Percentiles rank a stretch among this genome's conserved stretches.
These are phyloP conservation scores for Procambarus clarkii DNA, from an alignment of 1,140 invertebrate species.

Conservation along the genomic window DNA sequence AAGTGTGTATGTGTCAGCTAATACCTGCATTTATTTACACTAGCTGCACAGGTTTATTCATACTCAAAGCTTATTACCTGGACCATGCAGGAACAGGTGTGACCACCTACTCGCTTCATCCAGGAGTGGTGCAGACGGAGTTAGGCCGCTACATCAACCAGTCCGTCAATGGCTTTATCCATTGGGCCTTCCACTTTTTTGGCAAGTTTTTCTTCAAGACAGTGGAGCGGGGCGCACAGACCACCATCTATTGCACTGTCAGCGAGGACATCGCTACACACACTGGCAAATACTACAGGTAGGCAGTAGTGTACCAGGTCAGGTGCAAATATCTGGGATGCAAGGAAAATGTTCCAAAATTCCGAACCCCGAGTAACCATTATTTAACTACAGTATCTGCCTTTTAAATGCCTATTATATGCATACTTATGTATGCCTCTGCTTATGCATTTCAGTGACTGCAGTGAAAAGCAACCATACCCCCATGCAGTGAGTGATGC, in stretches of 20 bases:
- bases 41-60: too few species aligned
- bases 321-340: not conserved
- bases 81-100: conserved; percentile 76
- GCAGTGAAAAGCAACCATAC: conserved; percentile 78
- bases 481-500: conserved; percentile 80
- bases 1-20: too few species aligned
- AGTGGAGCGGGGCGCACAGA: conserved; percentile 84
- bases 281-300: conserved; percentile 85
- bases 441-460: conserved; percentile 77
- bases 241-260: conserved; percentile 84
- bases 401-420: not conserved
- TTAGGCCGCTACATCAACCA: conserved; percentile 85
- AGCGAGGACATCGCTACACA: conserved; percentile 81
- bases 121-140: conserved; percentile 81
- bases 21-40: too few species aligned
- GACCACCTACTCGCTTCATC: conserved; percentile 76
- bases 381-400: too few species aligned
- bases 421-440: not conserved
- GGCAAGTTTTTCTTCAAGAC: conserved; percentile 86
- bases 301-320: not conserved
- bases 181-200: conserved; percentile 75
- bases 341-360: too few species aligned
- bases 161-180: conserved; percentile 76
- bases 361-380: too few species aligned
- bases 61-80: too few species aligned